Conservation (phyloP, 2,797 vertebrate species). For the Dendrocincla fuliginosa region DNA sequence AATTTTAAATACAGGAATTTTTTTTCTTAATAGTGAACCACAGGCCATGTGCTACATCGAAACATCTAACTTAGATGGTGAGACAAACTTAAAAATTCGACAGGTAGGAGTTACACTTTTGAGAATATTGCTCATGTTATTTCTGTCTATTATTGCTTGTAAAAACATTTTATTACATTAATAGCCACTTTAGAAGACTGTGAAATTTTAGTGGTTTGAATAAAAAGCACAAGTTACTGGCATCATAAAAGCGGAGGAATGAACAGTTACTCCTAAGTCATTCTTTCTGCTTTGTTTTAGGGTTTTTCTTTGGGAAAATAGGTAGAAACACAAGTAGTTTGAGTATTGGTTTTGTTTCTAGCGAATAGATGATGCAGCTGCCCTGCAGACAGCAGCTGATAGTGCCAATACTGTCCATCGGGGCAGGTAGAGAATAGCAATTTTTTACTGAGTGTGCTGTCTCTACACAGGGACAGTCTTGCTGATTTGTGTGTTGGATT, state of each 20-base stretch:
- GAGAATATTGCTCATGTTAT: neutral
- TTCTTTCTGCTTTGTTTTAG: neutral
- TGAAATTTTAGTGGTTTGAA: neutral
- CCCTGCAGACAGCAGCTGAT: neutral
- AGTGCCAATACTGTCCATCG: neutral
- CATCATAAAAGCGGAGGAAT: neutral
- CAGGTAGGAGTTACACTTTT: constrained; percentile 82
- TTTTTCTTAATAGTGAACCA: constrained; percentile 86
- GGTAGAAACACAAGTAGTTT: neutral
- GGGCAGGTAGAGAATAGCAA: neutral
- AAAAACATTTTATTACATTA: neutral
- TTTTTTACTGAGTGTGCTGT: neutral
- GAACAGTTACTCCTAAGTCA: neutral
- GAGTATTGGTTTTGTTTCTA: neutral
- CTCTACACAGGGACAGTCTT: neutral
- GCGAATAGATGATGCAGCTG: neutral
- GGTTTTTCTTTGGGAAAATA: neutral
- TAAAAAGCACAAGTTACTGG: neutral
- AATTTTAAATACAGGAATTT: constrained; percentile 18
- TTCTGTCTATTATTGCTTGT: neutral
- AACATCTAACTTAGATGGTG: constrained; percentile 98
- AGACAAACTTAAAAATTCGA: constrained; percentile 99
- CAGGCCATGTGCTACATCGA: constrained; percentile 99
- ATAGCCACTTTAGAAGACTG: neutral
- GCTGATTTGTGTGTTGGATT: neutral